Evolutionary conservation across 2,888 invertebrate species (phyloP).

Genomic region (Agrotis exclamationis): DNA sequence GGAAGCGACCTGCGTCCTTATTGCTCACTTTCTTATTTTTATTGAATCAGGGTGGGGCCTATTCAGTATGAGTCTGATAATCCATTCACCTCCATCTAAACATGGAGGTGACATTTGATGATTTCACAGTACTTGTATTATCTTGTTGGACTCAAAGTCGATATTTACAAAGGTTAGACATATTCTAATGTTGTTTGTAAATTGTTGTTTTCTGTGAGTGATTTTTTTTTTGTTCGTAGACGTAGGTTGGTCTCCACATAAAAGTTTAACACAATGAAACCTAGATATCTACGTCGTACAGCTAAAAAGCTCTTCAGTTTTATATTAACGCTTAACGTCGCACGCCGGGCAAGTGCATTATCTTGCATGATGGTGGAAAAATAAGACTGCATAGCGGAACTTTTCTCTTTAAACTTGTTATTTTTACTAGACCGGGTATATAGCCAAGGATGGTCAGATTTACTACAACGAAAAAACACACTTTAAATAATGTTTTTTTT

Average conservation of each 20-base stretch:
- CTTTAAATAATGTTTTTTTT: not conserved
- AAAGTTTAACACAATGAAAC: constrained; percentile 1
- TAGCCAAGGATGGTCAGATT: not conserved
- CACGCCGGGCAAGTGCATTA: constrained; percentile 15
- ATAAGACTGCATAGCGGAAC: constrained; percentile 11
- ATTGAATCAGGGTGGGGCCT: no score
- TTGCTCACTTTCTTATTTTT: no score
- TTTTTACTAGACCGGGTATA: constrained; percentile 8
- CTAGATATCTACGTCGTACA: constrained; percentile 1
- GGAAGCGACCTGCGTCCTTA: no score
- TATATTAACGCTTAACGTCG: constrained; percentile 4
- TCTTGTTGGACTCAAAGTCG: not conserved
- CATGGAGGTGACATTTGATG: no score
- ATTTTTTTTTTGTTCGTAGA: not conserved
- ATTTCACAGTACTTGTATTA: no score
- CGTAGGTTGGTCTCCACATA: not conserved
- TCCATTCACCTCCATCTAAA: no score
- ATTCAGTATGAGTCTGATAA: no score
- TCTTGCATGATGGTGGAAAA: constrained; percentile 21
- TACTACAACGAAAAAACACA: not conserved
- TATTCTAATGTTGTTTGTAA: not conserved
- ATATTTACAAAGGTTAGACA: not conserved
- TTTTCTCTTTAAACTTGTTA: constrained; percentile 5
- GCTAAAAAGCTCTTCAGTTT: constrained; percentile 27
- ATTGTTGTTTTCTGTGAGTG: no score